These are phyloP conservation scores for Piprites chloris DNA, from an alignment of 2,113 vertebrate species.

Conservation along the genomic window DNA sequence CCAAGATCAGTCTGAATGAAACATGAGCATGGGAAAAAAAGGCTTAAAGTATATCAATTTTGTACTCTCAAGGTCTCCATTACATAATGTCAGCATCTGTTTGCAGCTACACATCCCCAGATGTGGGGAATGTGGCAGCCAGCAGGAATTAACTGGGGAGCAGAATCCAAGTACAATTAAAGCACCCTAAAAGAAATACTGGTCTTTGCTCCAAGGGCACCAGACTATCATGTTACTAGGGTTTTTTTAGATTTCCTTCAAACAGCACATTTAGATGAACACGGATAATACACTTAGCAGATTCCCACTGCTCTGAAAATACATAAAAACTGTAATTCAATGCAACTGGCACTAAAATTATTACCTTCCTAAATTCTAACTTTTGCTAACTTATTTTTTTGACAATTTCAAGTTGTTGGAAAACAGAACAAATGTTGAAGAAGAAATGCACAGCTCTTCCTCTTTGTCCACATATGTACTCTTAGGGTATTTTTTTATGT, in stretches of 20 bases:
- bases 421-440: constrained; percentile 38
- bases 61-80: neutral
- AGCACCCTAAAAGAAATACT: neutral
- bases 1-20: neutral
- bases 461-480: neutral
- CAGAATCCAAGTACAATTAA: neutral
- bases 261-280: neutral
- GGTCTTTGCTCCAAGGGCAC: neutral
- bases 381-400: constrained; percentile 38
- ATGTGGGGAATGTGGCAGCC: no score
- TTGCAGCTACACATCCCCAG: neutral
- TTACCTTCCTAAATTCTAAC: neutral
- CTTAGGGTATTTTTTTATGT: neutral
- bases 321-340: constrained; percentile 2
- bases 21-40: neutral
- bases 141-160: neutral
- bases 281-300: constrained; percentile 1
- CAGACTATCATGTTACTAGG: neutral
- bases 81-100: neutral
- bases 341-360: constrained; percentile 16
- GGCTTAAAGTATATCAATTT: neutral
- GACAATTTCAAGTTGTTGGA: constrained; percentile 25
- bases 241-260: neutral
- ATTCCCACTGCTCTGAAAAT: constrained; percentile 3
- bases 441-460: constrained; percentile 2